Conservation (phyloP, 2,113 vertebrate genomes). For the Gavialis gangeticus region DNA sequence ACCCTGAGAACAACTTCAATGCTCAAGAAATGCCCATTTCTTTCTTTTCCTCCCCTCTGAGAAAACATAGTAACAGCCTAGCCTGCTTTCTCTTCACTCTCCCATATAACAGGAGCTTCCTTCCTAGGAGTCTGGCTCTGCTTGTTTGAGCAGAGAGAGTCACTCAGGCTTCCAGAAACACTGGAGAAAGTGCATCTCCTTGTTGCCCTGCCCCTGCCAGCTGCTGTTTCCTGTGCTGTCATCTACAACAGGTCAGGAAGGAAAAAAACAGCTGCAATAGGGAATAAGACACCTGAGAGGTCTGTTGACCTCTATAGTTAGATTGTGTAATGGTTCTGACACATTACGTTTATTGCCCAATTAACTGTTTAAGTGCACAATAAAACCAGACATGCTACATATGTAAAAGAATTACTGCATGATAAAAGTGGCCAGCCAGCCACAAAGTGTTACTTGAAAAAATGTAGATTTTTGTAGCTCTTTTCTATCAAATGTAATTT, state of each 20-base stretch:
- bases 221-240: background rate
- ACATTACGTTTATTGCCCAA: no score
- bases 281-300: background rate
- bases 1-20: background rate
- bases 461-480: no score
- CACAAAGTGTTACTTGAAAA: no score
- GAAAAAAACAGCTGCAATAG: background rate
- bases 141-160: background rate
- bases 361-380: no score
- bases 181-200: background rate
- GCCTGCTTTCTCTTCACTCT: background rate
- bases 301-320: background rate
- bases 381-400: no score
- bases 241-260: background rate
- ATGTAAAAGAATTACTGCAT: no score
- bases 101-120: background rate
- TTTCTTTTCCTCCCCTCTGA: background rate
- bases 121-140: background rate
- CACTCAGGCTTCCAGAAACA: background rate
- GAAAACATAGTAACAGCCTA: fast-evolving
- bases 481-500: no score
- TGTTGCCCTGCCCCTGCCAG: background rate
- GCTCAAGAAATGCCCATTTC: background rate
- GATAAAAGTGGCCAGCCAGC: no score
- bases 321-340: background rate